These are phyloP conservation scores for Porites australiensis DNA, from an alignment of 64 coral and sea anemone genomes.

Conservation along the genomic window DNA sequence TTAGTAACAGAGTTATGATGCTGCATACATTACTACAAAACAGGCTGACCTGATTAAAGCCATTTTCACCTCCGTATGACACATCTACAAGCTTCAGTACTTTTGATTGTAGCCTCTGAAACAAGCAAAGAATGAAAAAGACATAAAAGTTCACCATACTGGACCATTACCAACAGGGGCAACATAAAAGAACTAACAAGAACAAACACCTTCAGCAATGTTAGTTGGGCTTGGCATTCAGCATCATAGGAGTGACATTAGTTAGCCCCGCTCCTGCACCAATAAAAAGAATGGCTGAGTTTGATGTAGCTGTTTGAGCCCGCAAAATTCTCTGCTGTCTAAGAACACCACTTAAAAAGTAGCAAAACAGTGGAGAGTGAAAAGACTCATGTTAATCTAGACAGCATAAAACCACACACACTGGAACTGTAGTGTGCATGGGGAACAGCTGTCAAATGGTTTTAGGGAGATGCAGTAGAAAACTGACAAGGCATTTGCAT, in stretches of 20 bases:
- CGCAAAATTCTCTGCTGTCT: constrained; percentile 86
- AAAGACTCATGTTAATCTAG: constrained; percentile 84
- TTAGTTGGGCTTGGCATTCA: too few species aligned
- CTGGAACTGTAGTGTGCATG: constrained; percentile 59
- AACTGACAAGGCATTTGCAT: too few species aligned
- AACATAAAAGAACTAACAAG: background rate
- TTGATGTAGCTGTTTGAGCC: background rate
- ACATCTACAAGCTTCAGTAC: constrained; percentile 97
- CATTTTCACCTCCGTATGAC: constrained; percentile 99
- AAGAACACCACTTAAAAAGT: background rate
- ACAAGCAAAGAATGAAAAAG: background rate
- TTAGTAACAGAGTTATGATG: too few species aligned
- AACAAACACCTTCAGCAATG: background rate
- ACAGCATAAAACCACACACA: constrained; percentile 95
- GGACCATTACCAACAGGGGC: too few species aligned
- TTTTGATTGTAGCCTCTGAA: constrained; percentile 92
- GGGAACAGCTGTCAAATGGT: constrained; percentile 89
- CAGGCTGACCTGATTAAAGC: constrained; percentile 90
- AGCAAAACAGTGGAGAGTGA: constrained; percentile 87
- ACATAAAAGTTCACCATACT: background rate
- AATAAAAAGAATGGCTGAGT: background rate
- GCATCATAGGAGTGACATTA: too few species aligned
- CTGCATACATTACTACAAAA: background rate
- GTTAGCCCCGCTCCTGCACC: too few species aligned
- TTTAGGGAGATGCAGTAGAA: background rate